Conservation (phyloP, 2,888 invertebrate genomes). For the Platynereis dumerilii region DNA sequence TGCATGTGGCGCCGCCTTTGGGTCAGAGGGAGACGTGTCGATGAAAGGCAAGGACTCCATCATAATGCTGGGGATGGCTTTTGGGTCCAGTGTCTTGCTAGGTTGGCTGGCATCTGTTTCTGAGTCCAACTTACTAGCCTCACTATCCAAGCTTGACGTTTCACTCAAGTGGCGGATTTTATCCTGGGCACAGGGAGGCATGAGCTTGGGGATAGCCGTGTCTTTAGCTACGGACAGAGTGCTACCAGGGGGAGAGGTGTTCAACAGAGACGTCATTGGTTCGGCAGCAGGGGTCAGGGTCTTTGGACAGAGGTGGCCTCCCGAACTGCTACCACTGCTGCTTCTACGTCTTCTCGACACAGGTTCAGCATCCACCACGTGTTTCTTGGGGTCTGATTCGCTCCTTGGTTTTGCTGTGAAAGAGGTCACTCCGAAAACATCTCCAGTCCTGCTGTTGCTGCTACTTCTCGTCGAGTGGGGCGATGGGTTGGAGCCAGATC, state of each 20-base stretch:
- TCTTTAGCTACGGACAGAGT: background rate
- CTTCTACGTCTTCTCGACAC: constrained; percentile 34
- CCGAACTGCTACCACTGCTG: constrained; percentile 13
- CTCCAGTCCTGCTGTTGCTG: constrained; percentile 5
- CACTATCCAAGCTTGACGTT: constrained; percentile 22
- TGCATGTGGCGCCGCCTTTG: too few species aligned
- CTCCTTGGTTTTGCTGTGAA: background rate
- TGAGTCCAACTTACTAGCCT: background rate
- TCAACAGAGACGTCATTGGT: constrained; percentile 48
- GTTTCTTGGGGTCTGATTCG: background rate
- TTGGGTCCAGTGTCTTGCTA: too few species aligned
- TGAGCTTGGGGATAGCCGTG: constrained; percentile 39
- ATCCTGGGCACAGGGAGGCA: constrained; percentile 45
- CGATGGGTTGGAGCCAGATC: background rate
- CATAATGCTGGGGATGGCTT: too few species aligned
- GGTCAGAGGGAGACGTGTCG: too few species aligned
- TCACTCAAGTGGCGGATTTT: constrained; percentile 39
- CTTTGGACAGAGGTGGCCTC: constrained; percentile 39
- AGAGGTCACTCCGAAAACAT: constrained; percentile 1
- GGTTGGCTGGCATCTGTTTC: background rate
- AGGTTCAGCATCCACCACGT: background rate
- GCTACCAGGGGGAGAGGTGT: constrained; percentile 19
- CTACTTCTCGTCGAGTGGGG: background rate
- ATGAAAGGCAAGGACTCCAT: too few species aligned
- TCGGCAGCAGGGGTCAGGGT: constrained; percentile 49